phyloP scores from a whole-genome alignment of 2,113 vertebrate species.

The Syngnathoides biaculeatus region DNA sequence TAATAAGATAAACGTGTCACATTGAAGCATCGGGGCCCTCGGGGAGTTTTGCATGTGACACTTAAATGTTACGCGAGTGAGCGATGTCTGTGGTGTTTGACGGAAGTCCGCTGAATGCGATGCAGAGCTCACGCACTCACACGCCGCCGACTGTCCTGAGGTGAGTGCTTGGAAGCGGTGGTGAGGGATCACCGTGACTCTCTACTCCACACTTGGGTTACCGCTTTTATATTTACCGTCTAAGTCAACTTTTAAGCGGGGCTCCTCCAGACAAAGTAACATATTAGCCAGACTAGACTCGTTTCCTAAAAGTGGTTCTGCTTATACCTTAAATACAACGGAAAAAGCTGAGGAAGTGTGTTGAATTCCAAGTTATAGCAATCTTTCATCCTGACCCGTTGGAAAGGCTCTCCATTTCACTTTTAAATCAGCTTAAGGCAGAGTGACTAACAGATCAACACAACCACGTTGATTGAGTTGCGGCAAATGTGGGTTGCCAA shows the following conservation, averaged over 20 bases:
- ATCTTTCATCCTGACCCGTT: too few relatives aligned
- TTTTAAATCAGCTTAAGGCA: not conserved
- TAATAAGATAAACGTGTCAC: not conserved
- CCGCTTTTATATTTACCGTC: not conserved
- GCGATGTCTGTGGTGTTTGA: constrained; percentile 74
- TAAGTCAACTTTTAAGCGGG: not conserved
- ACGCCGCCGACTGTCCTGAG: constrained; percentile 62
- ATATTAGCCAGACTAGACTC: not conserved
- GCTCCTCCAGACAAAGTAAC: not conserved
- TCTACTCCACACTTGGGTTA: too few relatives aligned
- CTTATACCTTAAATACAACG: not conserved
- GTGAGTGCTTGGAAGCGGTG: constrained; percentile 47
- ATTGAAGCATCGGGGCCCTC: not conserved
- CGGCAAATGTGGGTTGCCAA: not conserved
- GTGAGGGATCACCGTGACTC: not conserved
- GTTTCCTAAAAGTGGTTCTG: not conserved
- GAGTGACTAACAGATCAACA: too few relatives aligned
- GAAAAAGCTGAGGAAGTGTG: not conserved
- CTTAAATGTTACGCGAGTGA: constrained; percentile 41
- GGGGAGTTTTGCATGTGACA: constrained; percentile 43
- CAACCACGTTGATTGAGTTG: too few relatives aligned
- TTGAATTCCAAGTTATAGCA: not conserved
- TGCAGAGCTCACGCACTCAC: constrained; percentile 70
- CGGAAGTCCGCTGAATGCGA: constrained; percentile 66
- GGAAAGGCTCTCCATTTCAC: too few relatives aligned